Conservation (phyloP, 1,140 invertebrate species). For the Drosophila pseudoobscura region DNA sequence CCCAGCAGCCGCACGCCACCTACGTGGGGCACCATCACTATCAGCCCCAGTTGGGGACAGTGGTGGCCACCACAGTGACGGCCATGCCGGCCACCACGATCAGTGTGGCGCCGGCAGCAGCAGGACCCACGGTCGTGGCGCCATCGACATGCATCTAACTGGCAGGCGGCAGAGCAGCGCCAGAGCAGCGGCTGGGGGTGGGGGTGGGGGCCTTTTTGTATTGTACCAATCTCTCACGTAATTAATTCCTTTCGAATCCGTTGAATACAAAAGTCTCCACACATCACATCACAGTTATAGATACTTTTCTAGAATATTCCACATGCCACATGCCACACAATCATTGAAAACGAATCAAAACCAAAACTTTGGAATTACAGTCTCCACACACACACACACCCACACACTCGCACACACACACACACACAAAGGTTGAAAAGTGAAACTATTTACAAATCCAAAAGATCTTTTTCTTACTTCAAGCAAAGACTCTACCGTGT, state of each 20-base stretch:
- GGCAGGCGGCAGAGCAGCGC: background rate
- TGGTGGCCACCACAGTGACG: slow-evolving; percentile 71
- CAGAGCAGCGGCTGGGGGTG: background rate
- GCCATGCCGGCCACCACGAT: slow-evolving; percentile 70
- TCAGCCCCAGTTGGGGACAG: slow-evolving; percentile 44
- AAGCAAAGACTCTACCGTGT: slow-evolving; percentile 68
- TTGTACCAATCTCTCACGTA: background rate
- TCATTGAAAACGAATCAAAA: too few relatives aligned
- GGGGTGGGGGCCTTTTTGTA: slow-evolving; percentile 6
- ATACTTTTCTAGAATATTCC: slow-evolving; percentile 4
- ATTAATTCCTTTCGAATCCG: slow-evolving; percentile 1
- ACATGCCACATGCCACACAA: too few relatives aligned
- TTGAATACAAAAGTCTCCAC: slow-evolving; percentile 5
- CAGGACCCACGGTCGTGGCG: slow-evolving; percentile 52
- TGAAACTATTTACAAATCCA: slow-evolving; percentile 30
- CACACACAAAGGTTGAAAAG: slow-evolving; percentile 13
- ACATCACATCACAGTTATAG: slow-evolving; percentile 18
- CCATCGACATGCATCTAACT: slow-evolving; percentile 67
- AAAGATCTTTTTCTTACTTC: slow-evolving; percentile 68
- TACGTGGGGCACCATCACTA: slow-evolving; percentile 62
- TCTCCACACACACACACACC: slow-evolving; percentile 4
- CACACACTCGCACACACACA: background rate
- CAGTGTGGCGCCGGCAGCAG: slow-evolving; percentile 55
- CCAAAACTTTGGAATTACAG: background rate
- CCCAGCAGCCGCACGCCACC: slow-evolving; percentile 59